Evolutionary conservation across 2,113 vertebrate species (phyloP).

Genomic region (Ornithorhynchus anatinus): DNA sequence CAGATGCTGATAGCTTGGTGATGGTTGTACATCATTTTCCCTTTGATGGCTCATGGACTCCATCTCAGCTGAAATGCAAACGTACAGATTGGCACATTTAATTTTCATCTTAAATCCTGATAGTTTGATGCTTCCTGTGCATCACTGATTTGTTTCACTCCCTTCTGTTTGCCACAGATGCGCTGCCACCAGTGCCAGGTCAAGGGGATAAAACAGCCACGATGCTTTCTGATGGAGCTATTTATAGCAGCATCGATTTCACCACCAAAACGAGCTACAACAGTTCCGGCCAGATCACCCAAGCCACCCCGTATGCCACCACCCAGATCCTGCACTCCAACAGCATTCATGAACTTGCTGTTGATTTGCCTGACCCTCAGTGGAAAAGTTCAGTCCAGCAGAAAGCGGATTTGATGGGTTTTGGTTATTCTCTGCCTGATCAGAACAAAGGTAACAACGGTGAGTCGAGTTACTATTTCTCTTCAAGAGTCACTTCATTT

Average conservation of each 20-base stretch:
- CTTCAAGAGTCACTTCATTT: conserved; percentile 10
- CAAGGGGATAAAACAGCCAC: conserved; percentile 94
- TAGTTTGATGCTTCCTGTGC: conserved; percentile 55
- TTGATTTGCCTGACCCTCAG: conserved; percentile 93
- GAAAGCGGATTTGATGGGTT: conserved; percentile 92
- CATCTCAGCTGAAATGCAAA: conserved; percentile 74
- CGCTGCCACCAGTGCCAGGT: conserved; percentile 80
- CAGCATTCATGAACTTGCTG: conserved; percentile 97
- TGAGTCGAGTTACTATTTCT: conserved; percentile 68
- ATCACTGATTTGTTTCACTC: conserved; percentile 63
- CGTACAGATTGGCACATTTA: conserved; percentile 68
- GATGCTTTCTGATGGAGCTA: conserved; percentile 97
- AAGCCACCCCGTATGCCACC: conserved; percentile 96
- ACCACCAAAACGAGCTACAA: conserved; percentile 95
- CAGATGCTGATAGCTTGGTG: conserved; percentile 80
- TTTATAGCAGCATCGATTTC: conserved; percentile 99
- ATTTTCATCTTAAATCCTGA: conserved; percentile 68
- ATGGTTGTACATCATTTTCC: conserved; percentile 91
- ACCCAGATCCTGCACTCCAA: conserved; percentile 96
- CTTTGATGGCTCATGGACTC: conserved; percentile 77
- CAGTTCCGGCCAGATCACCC: conserved; percentile 91
- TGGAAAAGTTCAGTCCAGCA: conserved; percentile 96
- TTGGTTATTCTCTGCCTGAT: conserved; percentile 94
- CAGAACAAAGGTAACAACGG: conserved; percentile 98
- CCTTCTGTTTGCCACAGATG: conserved; percentile 76